phyloP scores from a whole-genome alignment of 2,113 vertebrate species.

The Pseudonaja textilis region DNA sequence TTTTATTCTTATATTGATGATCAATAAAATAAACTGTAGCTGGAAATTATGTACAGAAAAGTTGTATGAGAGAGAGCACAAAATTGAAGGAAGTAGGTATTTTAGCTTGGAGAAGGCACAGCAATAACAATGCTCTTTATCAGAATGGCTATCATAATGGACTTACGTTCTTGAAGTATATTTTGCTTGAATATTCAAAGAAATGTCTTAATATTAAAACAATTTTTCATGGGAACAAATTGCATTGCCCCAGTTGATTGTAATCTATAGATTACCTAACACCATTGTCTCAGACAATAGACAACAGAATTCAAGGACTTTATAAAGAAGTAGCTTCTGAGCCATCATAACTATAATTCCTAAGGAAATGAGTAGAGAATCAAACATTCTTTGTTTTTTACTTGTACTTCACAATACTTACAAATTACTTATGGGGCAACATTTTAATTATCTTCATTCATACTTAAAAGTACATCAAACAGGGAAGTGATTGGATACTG shows the following conservation, averaged over 20 bases:
- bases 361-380: not conserved
- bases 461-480: not conserved
- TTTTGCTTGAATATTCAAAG: not conserved
- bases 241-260: not conserved
- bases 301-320: not conserved
- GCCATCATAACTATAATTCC: not conserved
- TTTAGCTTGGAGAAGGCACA: not conserved
- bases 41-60: not conserved
- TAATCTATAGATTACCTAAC: not conserved
- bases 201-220: not conserved
- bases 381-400: not conserved
- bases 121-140: not conserved
- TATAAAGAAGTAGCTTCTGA: not conserved
- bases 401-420: too few species aligned
- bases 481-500: not conserved
- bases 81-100: not conserved
- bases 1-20: not conserved
- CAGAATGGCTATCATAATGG: not conserved
- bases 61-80: not conserved
- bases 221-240: not conserved
- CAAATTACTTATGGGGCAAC: not conserved
- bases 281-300: not conserved
- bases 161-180: not conserved
- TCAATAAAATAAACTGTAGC: not conserved
- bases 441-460: not conserved